Conservation (phyloP, 2,888 invertebrate species). For the Amphipyra berbera region DNA sequence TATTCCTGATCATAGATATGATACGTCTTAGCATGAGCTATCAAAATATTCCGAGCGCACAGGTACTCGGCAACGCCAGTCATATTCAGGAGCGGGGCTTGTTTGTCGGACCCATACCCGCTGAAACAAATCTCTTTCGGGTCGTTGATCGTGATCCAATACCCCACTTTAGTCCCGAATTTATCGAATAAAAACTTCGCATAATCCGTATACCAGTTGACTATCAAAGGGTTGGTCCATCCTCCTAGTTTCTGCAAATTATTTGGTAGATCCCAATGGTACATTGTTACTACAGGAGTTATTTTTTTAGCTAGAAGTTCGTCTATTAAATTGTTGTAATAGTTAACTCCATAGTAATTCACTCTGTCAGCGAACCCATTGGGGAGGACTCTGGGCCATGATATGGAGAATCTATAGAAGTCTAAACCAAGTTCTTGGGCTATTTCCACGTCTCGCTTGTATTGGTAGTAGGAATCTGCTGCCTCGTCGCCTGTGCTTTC, state of each 20-base stretch:
- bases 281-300: conserved; percentile 89
- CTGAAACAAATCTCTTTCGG: conserved; percentile 80
- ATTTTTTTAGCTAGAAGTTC: conserved; percentile 89
- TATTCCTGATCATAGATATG: conserved; percentile 76
- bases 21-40: conserved; percentile 89
- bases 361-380: conserved; percentile 86
- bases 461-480: conserved; percentile 91
- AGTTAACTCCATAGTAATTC: conserved; percentile 90
- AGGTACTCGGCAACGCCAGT: conserved; percentile 86
- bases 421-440: conserved; percentile 82
- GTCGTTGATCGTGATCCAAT: conserved; percentile 91
- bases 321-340: conserved; percentile 91
- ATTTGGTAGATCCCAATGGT: conserved; percentile 91
- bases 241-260: conserved; percentile 89
- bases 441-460: conserved; percentile 86
- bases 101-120: conserved; percentile 74
- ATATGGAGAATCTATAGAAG: conserved; percentile 90
- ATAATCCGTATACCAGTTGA: conserved; percentile 89
- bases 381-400: conserved; percentile 92
- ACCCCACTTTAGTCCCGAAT: conserved; percentile 85
- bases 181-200: conserved; percentile 85
- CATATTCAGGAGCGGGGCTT: conserved; percentile 77
- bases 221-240: conserved; percentile 88
- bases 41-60: conserved; percentile 87
- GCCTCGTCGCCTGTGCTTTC: conserved; percentile 89